These are phyloP conservation scores for Noctua janthina DNA, from an alignment of 2,888 invertebrate species.

Conservation along the genomic window DNA sequence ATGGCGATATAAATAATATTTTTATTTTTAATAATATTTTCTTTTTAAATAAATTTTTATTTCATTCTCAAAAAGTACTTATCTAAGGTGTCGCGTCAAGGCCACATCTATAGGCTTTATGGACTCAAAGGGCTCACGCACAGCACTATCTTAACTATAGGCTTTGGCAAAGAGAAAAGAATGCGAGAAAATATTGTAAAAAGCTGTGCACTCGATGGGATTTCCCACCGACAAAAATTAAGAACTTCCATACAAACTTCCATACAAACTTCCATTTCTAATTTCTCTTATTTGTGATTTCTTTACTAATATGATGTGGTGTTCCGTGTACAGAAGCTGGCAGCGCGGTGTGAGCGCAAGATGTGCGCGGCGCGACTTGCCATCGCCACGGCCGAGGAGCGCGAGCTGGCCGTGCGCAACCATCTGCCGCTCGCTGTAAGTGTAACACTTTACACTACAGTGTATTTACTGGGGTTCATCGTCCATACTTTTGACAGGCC, in stretches of 20 bases:
- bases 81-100: not conserved
- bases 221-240: not conserved
- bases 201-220: not conserved
- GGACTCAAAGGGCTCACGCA: not conserved
- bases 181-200: not conserved
- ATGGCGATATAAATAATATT: not conserved
- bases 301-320: constrained; percentile 25
- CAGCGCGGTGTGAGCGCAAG: constrained; percentile 87
- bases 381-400: constrained; percentile 86
- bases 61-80: too few species aligned
- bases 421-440: constrained; percentile 85
- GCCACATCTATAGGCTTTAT: not conserved
- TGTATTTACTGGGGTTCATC: not conserved
- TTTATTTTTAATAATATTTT: too few species aligned
- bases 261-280: not conserved
- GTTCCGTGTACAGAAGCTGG: constrained; percentile 81
- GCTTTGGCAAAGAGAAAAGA: not conserved
- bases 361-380: constrained; percentile 88
- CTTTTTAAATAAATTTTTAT: too few species aligned
- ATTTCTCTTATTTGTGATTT: not conserved
- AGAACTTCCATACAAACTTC: not conserved
- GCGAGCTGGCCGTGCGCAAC: constrained; percentile 81
- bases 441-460: not conserved
- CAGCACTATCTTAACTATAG: not conserved
- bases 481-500: not conserved